Percentiles rank a stretch among this genome's conserved stretches.
phyloP scores from a whole-genome alignment of 1,140 invertebrate species.

The Papilio polyxenes region DNA sequence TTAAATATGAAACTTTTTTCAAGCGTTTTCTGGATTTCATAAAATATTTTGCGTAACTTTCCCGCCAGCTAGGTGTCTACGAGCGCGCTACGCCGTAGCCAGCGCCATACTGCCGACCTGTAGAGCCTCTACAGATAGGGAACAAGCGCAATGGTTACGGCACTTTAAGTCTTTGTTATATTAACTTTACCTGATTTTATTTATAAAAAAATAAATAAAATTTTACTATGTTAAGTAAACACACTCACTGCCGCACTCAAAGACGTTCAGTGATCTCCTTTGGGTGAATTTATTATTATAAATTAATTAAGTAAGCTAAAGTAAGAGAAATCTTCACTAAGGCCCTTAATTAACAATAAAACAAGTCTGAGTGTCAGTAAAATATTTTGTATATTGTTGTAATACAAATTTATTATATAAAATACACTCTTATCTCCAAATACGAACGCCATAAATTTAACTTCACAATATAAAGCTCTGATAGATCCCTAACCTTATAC shows the following conservation, averaged over 20 bases:
- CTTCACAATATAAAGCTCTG: conserved; percentile 17
- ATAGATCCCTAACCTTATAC: conserved; percentile 17
- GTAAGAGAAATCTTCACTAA: not conserved
- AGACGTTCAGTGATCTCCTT: not conserved
- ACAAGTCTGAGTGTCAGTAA: not conserved
- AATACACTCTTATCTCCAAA: not conserved
- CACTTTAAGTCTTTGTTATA: not conserved
- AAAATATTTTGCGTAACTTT: not conserved
- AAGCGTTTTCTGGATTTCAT: not conserved
- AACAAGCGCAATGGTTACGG: not conserved
- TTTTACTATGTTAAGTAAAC: not conserved
- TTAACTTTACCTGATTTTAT: not conserved
- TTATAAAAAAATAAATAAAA: not conserved
- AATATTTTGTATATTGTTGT: not conserved
- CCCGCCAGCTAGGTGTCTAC: conserved; percentile 40
- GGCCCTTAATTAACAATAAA: not conserved
- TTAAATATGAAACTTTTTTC: not conserved
- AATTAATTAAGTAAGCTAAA: not conserved
- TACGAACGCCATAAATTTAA: conserved; percentile 2
- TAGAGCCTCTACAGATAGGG: conserved; percentile 46
- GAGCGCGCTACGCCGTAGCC: conserved; percentile 61
- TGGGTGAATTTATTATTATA: not conserved
- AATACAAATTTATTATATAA: not conserved
- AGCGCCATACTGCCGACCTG: conserved; percentile 60
- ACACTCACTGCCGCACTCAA: not conserved